Evolutionary conservation across 1,140 invertebrate species (phyloP).

Genomic region (Chrysopa pallens): DNA sequence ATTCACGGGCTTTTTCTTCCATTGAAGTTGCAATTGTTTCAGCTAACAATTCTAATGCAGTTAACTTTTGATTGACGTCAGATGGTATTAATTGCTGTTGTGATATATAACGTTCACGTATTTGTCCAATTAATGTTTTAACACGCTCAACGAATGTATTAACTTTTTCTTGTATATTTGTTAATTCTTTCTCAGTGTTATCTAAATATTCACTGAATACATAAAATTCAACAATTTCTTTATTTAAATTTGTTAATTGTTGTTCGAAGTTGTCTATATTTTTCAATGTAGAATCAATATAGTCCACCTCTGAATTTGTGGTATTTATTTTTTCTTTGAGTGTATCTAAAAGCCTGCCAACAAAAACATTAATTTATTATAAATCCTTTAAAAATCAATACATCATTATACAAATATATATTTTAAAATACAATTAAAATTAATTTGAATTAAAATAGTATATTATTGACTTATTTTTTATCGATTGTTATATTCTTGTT

Average conservation of each 20-base stretch:
- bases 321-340: conserved; percentile 36
- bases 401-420: too few species aligned
- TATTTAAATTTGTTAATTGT: conserved; percentile 37
- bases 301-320: conserved; percentile 35
- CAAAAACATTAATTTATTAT: too few species aligned
- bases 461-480: too few species aligned
- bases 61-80: conserved; percentile 57
- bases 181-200: conserved; percentile 30
- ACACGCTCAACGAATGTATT: conserved; percentile 33
- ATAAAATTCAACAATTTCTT: conserved; percentile 45
- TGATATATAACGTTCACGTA: conserved; percentile 45
- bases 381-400: too few species aligned
- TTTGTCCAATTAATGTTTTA: conserved; percentile 40
- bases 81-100: conserved; percentile 49
- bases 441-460: too few species aligned
- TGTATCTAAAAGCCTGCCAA: conserved; percentile 25
- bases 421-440: too few species aligned
- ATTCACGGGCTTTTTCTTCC: conserved; percentile 73
- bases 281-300: conserved; percentile 35
- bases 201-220: conserved; percentile 50
- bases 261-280: conserved; percentile 43
- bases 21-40: conserved; percentile 58
- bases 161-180: conserved; percentile 26
- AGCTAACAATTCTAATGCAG: conserved; percentile 55
- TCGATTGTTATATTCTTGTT: too few species aligned